A percentile compares a stretch with the other conserved stretches of the same genome.
Evolutionary conservation across 2,113 vertebrate genomes (phyloP).

Genomic region (Raja brachyura): DNA sequence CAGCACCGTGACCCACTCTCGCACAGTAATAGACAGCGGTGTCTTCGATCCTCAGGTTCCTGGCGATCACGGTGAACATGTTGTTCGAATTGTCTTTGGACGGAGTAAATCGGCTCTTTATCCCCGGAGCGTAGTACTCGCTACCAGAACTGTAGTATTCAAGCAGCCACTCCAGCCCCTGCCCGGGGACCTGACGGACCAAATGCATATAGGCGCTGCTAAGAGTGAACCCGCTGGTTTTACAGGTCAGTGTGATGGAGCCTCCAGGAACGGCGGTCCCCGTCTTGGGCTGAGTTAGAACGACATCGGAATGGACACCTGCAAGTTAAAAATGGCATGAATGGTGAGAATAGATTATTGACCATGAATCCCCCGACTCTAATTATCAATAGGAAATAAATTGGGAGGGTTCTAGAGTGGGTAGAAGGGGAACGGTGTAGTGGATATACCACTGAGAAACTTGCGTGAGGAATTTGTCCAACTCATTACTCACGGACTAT

Average conservation of each 20-base stretch:
- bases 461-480: too few species aligned
- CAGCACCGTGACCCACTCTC: not conserved
- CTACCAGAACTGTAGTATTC: not conserved
- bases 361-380: too few species aligned
- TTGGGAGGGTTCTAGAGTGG: too few species aligned
- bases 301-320: too few species aligned
- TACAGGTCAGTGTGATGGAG: not conserved
- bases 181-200: not conserved
- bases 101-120: not conserved
- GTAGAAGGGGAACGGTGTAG: too few species aligned
- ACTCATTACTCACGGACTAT: too few species aligned
- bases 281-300: not conserved
- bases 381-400: too few species aligned
- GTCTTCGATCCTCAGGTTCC: not conserved
- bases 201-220: not conserved
- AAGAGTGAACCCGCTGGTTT: not conserved
- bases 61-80: not conserved
- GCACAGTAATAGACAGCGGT: not conserved
- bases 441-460: too few species aligned
- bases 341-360: too few species aligned
- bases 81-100: not conserved
- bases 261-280: not conserved
- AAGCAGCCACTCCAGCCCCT: not conserved
- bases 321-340: too few species aligned
- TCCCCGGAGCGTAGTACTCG: not conserved